Conservation (phyloP, 2,113 vertebrate species). For the Paratilapia polleni region DNA sequence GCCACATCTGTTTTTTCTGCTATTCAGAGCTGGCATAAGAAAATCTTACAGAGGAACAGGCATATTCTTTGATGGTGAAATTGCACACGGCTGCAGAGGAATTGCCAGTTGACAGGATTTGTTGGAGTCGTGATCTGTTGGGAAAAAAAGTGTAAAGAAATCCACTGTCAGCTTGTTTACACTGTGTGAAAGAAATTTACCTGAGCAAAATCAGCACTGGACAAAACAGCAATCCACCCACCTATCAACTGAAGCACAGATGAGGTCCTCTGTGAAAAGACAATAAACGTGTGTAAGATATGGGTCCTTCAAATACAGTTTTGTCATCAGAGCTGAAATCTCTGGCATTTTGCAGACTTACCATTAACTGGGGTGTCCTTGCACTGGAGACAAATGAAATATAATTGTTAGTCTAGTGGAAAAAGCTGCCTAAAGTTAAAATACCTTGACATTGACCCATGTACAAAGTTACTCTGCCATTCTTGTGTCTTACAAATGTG, state of each 20-base stretch:
- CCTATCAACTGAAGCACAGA: constrained; percentile 38
- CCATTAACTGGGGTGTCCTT: constrained; percentile 42
- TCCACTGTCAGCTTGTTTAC: not conserved
- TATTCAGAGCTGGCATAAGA: not conserved
- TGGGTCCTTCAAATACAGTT: not conserved
- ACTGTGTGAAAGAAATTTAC: not conserved
- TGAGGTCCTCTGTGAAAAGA: constrained; percentile 35
- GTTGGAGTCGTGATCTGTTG: not conserved
- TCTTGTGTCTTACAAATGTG: not conserved
- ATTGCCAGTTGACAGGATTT: not conserved
- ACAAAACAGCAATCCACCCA: constrained; percentile 9
- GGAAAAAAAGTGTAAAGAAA: not conserved
- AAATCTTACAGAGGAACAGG: constrained; percentile 59
- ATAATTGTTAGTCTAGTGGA: not conserved
- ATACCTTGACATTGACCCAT: no score
- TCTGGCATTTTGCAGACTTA: constrained; percentile 26
- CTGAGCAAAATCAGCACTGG: not conserved
- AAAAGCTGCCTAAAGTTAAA: not conserved
- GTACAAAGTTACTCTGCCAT: not conserved
- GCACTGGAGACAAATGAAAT: constrained; percentile 48
- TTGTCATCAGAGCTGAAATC: not conserved
- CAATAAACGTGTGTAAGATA: not conserved
- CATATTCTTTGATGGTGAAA: constrained; percentile 41
- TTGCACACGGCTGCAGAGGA: constrained; percentile 18
- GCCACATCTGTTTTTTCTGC: not conserved